Conservation (phyloP, 2,888 invertebrate genomes). For the Patella depressa region DNA sequence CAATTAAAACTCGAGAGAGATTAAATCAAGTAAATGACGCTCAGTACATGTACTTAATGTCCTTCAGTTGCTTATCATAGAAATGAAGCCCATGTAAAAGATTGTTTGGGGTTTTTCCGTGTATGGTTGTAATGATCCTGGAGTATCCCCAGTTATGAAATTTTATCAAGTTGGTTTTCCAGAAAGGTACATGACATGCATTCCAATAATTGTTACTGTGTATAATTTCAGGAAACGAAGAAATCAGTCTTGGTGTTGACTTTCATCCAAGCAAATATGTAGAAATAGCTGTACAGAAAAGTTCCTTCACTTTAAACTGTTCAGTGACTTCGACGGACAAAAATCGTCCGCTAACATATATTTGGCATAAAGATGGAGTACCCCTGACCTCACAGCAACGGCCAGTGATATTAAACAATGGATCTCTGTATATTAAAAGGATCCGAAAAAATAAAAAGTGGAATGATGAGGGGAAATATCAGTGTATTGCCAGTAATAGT, state of each 20-base stretch:
- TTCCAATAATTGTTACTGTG: background rate
- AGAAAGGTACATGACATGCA: background rate
- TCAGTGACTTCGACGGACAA: slow-evolving; percentile 7
- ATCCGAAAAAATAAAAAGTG: slow-evolving; percentile 15
- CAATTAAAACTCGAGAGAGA: too few species aligned
- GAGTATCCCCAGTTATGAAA: too few species aligned
- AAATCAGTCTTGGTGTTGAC: slow-evolving; percentile 9
- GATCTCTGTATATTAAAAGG: slow-evolving; percentile 20
- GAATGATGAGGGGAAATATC: slow-evolving; percentile 16
- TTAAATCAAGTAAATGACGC: too few species aligned
- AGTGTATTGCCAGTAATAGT: slow-evolving; percentile 14
- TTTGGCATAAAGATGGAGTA: slow-evolving; percentile 8
- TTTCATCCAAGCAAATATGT: background rate
- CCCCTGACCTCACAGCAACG: background rate
- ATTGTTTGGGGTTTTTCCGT: too few species aligned
- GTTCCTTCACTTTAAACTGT: slow-evolving; percentile 8
- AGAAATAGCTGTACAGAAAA: slow-evolving; percentile 4
- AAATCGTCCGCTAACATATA: background rate
- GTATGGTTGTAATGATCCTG: too few species aligned
- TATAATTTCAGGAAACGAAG: slow-evolving; percentile 2
- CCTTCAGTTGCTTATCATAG: too few species aligned
- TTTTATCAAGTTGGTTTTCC: too few species aligned
- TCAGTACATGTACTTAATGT: too few species aligned
- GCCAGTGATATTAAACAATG: slow-evolving; percentile 13
- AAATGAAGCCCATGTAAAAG: too few species aligned